phyloP scores from a whole-genome alignment of 2,113 vertebrate genomes.

The Salvelinus alpinus region DNA sequence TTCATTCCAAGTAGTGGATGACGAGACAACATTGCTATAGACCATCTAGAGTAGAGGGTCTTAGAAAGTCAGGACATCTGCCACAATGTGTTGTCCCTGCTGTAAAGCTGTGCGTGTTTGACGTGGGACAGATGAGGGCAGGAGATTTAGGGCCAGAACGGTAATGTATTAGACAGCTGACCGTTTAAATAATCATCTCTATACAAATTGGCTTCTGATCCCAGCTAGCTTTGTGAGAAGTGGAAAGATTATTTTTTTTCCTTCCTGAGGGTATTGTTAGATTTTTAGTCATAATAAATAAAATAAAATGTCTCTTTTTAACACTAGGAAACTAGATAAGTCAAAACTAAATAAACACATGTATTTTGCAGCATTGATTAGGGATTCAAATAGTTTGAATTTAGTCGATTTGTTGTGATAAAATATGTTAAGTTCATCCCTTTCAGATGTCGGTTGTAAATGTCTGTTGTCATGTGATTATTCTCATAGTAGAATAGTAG shows the following conservation, averaged over 20 bases:
- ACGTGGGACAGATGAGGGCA: constrained; percentile 91
- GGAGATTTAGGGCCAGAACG: constrained; percentile 81
- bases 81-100: constrained; percentile 78
- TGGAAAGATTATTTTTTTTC: constrained; percentile 58
- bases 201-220: constrained; percentile 66
- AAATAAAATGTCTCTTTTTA: too few relatives aligned
- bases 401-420: too few relatives aligned
- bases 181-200: constrained; percentile 90
- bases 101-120: constrained; percentile 82
- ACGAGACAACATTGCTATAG: background rate
- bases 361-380: background rate
- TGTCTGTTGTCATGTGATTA: constrained; percentile 51
- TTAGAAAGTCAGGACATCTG: constrained; percentile 83
- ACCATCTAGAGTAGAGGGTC: constrained; percentile 3
- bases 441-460: constrained; percentile 25
- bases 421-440: background rate
- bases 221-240: constrained; percentile 79
- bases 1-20: background rate
- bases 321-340: too few relatives aligned
- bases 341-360: too few relatives aligned
- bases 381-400: too few relatives aligned
- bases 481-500: constrained; percentile 52
- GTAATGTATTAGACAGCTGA: constrained; percentile 95
- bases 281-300: background rate
- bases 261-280: constrained; percentile 30